Conservation (phyloP, 2,113 vertebrate species). For the Phainopepla nitens region DNA sequence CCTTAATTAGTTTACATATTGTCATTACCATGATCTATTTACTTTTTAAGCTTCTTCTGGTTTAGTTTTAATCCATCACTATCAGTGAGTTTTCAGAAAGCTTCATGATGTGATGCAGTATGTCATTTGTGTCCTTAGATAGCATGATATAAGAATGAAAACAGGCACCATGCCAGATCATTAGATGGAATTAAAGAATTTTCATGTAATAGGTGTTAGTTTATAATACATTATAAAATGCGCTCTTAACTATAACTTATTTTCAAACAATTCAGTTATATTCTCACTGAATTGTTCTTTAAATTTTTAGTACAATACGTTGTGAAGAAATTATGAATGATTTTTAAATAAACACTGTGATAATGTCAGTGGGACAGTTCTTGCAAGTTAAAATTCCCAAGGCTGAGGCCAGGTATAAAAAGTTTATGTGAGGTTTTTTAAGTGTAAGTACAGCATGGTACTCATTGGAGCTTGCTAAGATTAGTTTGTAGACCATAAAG, state of each 20-base stretch:
- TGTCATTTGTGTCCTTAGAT: neutral
- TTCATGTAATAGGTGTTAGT: neutral
- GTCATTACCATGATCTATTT: neutral
- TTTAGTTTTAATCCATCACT: neutral
- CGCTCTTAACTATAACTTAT: neutral
- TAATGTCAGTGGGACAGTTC: neutral
- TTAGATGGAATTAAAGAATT: neutral
- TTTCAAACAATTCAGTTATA: neutral
- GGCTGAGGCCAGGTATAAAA: neutral
- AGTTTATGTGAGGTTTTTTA: neutral
- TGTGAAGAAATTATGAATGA: neutral
- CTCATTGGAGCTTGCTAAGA: neutral
- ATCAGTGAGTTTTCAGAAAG: neutral
- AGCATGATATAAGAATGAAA: neutral
- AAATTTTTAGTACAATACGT: neutral
- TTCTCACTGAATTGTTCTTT: neutral
- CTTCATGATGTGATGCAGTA: neutral
- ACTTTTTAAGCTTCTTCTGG: neutral
- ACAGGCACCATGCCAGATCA: neutral
- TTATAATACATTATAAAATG: neutral
- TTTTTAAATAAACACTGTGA: neutral
- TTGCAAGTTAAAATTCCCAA: neutral
- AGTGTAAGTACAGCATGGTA: neutral
- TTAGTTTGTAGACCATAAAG: neutral
- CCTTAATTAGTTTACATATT: neutral